A percentile compares a stretch with the other conserved stretches of the same genome.
Evolutionary conservation across 2,113 vertebrate species (phyloP).

Genomic region (Pleuronectes platessa): DNA sequence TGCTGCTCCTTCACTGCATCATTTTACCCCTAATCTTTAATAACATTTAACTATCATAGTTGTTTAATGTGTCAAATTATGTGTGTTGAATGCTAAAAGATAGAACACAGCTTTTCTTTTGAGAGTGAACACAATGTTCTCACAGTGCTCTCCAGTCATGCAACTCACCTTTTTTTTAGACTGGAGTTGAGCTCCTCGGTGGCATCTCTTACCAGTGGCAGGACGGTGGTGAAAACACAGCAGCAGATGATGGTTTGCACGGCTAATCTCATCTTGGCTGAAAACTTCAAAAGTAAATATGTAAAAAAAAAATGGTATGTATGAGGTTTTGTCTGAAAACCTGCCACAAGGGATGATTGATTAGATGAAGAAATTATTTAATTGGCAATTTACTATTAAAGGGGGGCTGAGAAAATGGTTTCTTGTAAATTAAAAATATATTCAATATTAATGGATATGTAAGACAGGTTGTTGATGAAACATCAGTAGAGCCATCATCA

Average conservation of each 20-base stretch:
- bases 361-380: background rate
- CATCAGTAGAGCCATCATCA: background rate
- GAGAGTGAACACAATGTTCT: slow-evolving; percentile 32
- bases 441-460: background rate
- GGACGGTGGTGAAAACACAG: slow-evolving; percentile 79
- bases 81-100: no score
- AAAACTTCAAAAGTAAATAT: slow-evolving; percentile 48
- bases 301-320: background rate
- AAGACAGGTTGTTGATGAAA: background rate
- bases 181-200: slow-evolving; percentile 79
- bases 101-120: no score
- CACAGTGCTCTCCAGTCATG: background rate
- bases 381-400: background rate
- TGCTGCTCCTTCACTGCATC: no score
- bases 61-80: no score
- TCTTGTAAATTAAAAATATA: background rate
- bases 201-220: slow-evolving; percentile 83
- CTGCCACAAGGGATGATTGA: background rate
- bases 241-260: slow-evolving; percentile 82
- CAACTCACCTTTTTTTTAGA: slow-evolving; percentile 87
- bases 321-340: background rate
- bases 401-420: background rate
- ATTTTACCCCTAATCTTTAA: no score
- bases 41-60: no score
- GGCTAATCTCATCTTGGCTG: slow-evolving; percentile 86